Evolutionary conservation across 1,140 invertebrate species (phyloP).

Genomic region (Bombus impatiens): DNA sequence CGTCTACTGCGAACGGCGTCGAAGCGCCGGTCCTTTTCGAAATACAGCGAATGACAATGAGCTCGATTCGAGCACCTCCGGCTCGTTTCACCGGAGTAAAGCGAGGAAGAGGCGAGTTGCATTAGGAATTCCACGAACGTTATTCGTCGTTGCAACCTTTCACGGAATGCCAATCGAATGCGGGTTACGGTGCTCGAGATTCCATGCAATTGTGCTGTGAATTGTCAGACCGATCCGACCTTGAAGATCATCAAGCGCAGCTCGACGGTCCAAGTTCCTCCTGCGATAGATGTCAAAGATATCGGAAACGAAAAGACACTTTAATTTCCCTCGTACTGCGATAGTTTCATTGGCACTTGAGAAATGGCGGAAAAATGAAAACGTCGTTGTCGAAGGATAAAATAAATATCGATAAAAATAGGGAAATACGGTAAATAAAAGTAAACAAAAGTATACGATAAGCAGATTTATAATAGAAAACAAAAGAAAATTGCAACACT

Average conservation of each 20-base stretch:
- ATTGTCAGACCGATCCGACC: slow-evolving; percentile 37
- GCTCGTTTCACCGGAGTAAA: slow-evolving; percentile 3
- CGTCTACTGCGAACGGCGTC: slow-evolving; percentile 20
- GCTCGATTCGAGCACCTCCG: neutral
- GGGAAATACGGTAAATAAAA: too few species aligned
- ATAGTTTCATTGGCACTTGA: neutral
- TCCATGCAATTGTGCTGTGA: slow-evolving; percentile 44
- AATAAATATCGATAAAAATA: neutral
- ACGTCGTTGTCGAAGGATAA: neutral
- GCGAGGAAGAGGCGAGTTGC: slow-evolving; percentile 19
- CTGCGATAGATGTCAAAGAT: neutral
- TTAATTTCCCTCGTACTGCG: neutral
- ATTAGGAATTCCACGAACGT: slow-evolving; percentile 74
- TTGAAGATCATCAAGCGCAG: slow-evolving; percentile 20
- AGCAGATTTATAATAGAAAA: too few species aligned
- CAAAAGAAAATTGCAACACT: too few species aligned
- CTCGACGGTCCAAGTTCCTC: neutral
- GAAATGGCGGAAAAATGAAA: neutral
- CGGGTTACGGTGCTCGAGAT: slow-evolving; percentile 65
- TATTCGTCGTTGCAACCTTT: slow-evolving; percentile 57
- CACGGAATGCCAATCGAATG: slow-evolving; percentile 70
- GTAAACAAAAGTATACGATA: too few species aligned
- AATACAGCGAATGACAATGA: slow-evolving; percentile 59
- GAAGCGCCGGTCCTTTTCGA: slow-evolving; percentile 45
- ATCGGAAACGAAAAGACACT: neutral